Base-by-base conservation (phyloP, 92 coral and sea anemone genomes). In the Parazoanthus darwini region DNA sequence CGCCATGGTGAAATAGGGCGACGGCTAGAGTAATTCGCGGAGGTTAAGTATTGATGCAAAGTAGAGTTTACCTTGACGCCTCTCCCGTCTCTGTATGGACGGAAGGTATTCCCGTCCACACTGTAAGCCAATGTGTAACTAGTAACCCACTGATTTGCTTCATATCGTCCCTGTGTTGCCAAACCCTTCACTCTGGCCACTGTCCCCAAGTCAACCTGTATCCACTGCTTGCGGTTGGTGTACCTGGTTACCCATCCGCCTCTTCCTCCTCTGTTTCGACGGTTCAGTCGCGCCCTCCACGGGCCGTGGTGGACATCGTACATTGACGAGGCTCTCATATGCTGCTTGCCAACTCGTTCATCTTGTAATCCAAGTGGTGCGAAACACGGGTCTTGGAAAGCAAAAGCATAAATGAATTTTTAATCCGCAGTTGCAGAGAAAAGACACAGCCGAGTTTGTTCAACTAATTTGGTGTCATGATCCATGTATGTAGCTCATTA, bases 151-250 rank as follows among this genome's bases (percentile, higher is more conserved):
- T 92, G 90, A 37, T 87, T 82, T 35, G 94, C 90, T 74, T 92
- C 94, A 81, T 67, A 86, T 20, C 94, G 94, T 43, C 94, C 94
- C 78, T 92, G 92, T 22, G 90, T 92, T 37, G 94, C 94, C 39
- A 92, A 66, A 5, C 90, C 94, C 67, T 92, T 92, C 11, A 92
- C 68, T 1, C 79, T 81, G n/a, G 92, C 83, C n/a, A 59, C 43
- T 76, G 78, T 65, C 33, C 85, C 92, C 37, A 92, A 70, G 81
- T 92, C 94, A 3, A 86, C 81, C 66, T 92, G 92, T 74, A 92
- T 92, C 94, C 94, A 92, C 54, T 92, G 92, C 13, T 6, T 86
- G 23, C 63, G 84, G 88, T 92, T 92, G 33, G 83, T 82, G n/a
- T 58, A 46, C 48, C 63, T 66, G 20, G 90, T 82, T 5, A 87